Evolutionary conservation across 2,888 invertebrate genomes (phyloP), one percentile per base, ranked within the genome.

Genomic region (Hemaris fuciformis): DNA sequence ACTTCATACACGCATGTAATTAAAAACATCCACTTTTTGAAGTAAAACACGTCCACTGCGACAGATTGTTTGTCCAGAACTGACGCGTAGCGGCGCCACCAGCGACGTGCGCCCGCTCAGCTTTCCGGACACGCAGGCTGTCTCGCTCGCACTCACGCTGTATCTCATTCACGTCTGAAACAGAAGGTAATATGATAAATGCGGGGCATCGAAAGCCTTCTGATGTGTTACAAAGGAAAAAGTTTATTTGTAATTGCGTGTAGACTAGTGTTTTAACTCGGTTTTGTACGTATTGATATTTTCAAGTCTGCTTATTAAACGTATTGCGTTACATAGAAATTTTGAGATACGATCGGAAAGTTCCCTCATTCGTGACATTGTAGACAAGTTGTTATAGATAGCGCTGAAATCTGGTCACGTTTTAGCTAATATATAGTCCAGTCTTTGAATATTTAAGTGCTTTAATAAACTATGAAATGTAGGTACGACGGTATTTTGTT

Each of bases 11-110:
- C 53, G 48, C 48, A 8, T 48, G 15, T 27, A 53, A 31, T 18
- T 53, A 15, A 4, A 53, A 31, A 53, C 27, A 53, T 34, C 56
- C 48, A 59, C 60, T 25, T 13, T 13, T 38, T 38, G 2, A 38
- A 38, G 38, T 38, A 41, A 13, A 58, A 72, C 72, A 74, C 73
- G 71, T 65, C 78, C 67, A 59, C 43, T 64, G 57, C 63, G 41
- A 61, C 15, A 42, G 53, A 69, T 63, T 66, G 79, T 68, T 82
- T 77, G 64, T 27, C 69, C 63, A 27, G 62, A 66, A 86, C 85
- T 87, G 79, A 77, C 81, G 80, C 80, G 64, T 53, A 64, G 76
- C 69, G 76, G 76, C 76, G 76, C 76, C 69, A 73, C 70, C 18
- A 59, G 59, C 62, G 57, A 57, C 60, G 60, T 64, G 72, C 70